Percentiles rank a stretch among this genome's conserved stretches.
These are phyloP conservation scores for Heliconius cydno DNA, from an alignment of 2,888 invertebrate genomes.

Conservation along the genomic window DNA sequence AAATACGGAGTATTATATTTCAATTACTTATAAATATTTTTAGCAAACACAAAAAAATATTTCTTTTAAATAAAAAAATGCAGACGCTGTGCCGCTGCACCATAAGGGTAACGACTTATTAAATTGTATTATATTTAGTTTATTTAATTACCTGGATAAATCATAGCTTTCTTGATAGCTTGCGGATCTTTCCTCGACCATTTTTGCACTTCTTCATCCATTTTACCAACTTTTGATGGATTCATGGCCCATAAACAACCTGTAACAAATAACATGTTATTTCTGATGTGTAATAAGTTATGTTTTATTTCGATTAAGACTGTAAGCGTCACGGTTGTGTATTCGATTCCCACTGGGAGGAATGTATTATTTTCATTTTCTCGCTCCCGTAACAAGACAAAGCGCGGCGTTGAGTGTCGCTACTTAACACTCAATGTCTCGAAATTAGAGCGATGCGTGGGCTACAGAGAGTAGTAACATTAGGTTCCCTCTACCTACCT, in stretches of 20 bases:
- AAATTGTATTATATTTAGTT: not conserved
- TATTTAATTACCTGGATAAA: conserved; percentile 88
- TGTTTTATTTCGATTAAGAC: not conserved
- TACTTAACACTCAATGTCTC: not conserved
- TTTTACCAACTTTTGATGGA: conserved; percentile 96
- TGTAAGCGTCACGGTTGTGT: not conserved
- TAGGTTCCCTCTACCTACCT: not conserved
- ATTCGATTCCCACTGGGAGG: not conserved
- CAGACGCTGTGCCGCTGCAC: too few relatives aligned
- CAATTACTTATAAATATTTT: not conserved
- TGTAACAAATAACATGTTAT: conserved; percentile 52
- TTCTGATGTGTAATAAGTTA: not conserved
- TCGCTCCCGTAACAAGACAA: not conserved
- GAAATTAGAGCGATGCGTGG: not conserved
- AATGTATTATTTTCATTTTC: not conserved
- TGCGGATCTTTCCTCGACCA: conserved; percentile 98
- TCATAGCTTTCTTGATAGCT: conserved; percentile 96
- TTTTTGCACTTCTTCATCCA: conserved; percentile 99
- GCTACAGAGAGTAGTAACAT: not conserved
- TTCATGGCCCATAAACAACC: conserved; percentile 98
- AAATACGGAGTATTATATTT: conserved; percentile 10
- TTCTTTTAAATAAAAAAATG: not conserved
- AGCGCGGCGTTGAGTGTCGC: not conserved
- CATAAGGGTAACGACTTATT: not conserved
- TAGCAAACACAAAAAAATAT: not conserved